Conservation (phyloP, 2,113 vertebrate species). For the Rhodinocichla rosea region DNA sequence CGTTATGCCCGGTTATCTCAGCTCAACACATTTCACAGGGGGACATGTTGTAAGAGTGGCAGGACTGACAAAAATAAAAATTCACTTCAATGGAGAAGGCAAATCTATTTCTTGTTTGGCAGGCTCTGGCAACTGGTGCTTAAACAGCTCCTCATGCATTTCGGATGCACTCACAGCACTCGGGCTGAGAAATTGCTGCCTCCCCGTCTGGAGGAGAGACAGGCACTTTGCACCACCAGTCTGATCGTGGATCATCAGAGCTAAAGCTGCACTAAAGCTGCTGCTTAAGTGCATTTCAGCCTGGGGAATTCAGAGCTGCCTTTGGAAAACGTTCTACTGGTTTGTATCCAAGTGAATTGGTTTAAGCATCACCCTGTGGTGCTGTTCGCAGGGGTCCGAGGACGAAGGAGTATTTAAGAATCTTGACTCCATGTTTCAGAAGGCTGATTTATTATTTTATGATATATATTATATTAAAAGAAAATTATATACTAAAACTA, state of each 20-base stretch:
- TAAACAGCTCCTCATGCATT: slow-evolving; percentile 12
- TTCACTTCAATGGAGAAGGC: not conserved
- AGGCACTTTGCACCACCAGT: not conserved
- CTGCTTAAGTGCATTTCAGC: not conserved
- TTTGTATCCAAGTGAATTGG: fast-evolving
- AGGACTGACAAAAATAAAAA: slow-evolving; percentile 37
- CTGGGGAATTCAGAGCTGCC: not conserved
- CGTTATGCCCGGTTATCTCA: slow-evolving; percentile 26
- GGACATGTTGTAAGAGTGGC: not conserved
- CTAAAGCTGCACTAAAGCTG: not conserved
- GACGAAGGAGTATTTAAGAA: too few species aligned
- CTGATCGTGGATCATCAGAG: not conserved
- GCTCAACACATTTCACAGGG: not conserved
- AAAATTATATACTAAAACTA: too few species aligned
- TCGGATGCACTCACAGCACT: not conserved
- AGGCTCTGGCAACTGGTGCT: not conserved
- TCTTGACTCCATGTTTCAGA: too few species aligned
- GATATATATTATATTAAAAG: too few species aligned
- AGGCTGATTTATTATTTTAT: too few species aligned
- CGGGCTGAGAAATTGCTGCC: not conserved
- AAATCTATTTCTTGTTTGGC: slow-evolving; percentile 6
- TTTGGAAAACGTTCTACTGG: fast-evolving
- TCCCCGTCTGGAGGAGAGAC: not conserved
- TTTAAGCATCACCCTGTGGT: not conserved
- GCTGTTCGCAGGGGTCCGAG: too few species aligned